Evolutionary conservation across 35 echinoderm and acorn worm species (phyloP).

Genomic region (Lytechinus pictus): DNA sequence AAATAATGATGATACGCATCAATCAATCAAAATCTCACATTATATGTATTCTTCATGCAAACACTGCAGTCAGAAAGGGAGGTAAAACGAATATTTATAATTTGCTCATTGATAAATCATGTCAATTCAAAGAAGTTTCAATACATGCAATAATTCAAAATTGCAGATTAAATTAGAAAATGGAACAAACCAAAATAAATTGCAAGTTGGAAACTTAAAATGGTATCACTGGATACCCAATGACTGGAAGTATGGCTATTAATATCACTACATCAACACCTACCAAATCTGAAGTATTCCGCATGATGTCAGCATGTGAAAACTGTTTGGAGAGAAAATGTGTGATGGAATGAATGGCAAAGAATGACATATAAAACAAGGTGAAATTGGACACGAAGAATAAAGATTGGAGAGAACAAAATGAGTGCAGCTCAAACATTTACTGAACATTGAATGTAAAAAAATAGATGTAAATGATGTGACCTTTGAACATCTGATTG

Average conservation of each 20-base stretch:
- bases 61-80: not conserved
- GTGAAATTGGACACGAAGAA: not conserved
- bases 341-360: not conserved
- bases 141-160: not conserved
- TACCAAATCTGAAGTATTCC: conserved; percentile 27
- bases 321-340: conserved; percentile 22
- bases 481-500: not conserved
- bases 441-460: not conserved
- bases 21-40: not conserved
- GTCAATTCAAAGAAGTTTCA: not conserved
- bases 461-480: not conserved
- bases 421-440: not conserved
- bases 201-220: not conserved
- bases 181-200: not conserved
- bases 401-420: not conserved
- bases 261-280: not conserved
- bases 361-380: not conserved
- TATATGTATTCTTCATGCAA: not conserved
- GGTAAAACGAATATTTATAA: not conserved
- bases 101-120: not conserved
- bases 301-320: not conserved
- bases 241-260: not conserved
- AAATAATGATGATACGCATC: too few species aligned
- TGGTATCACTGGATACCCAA: not conserved
- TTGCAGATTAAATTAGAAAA: not conserved